These are phyloP conservation scores for Sebastiscus tertius DNA, from an alignment of 2,797 vertebrate species.

Conservation along the genomic window DNA sequence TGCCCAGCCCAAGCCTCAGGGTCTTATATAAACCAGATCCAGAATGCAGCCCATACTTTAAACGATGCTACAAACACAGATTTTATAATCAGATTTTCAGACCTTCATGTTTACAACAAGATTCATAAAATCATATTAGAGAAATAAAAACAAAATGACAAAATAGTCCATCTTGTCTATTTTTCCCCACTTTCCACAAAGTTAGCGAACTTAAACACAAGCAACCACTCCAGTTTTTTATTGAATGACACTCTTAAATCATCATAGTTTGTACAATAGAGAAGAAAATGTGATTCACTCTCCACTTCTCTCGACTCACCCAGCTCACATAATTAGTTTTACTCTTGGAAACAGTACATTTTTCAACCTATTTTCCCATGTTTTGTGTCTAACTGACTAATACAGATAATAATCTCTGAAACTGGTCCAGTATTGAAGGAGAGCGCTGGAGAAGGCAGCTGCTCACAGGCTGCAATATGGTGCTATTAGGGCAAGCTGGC, in stretches of 20 bases:
- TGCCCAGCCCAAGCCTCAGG: not conserved
- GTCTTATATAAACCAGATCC: conserved; percentile 40
- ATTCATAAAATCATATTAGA: not conserved
- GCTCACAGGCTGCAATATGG: too few relatives aligned
- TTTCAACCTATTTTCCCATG: too few relatives aligned
- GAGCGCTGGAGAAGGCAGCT: too few relatives aligned
- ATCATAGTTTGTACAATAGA: not conserved
- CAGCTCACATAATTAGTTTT: not conserved
- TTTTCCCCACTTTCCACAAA: not conserved
- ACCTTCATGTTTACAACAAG: not conserved
- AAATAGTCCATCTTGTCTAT: not conserved
- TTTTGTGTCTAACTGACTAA: too few relatives aligned
- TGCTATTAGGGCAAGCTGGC: too few relatives aligned
- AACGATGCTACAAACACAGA: not conserved
- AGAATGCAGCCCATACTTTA: not conserved
- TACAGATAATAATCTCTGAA: too few relatives aligned
- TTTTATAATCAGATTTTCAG: not conserved
- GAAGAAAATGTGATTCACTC: not conserved
- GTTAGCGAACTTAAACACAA: not conserved
- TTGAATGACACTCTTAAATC: not conserved
- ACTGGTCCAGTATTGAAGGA: too few relatives aligned
- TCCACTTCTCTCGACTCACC: not conserved
- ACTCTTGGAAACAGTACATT: not conserved
- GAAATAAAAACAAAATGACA: not conserved
- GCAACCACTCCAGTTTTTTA: not conserved